These are phyloP conservation scores for Pterocles orientalis DNA, from an alignment of 2,113 vertebrate genomes.

Conservation along the genomic window DNA sequence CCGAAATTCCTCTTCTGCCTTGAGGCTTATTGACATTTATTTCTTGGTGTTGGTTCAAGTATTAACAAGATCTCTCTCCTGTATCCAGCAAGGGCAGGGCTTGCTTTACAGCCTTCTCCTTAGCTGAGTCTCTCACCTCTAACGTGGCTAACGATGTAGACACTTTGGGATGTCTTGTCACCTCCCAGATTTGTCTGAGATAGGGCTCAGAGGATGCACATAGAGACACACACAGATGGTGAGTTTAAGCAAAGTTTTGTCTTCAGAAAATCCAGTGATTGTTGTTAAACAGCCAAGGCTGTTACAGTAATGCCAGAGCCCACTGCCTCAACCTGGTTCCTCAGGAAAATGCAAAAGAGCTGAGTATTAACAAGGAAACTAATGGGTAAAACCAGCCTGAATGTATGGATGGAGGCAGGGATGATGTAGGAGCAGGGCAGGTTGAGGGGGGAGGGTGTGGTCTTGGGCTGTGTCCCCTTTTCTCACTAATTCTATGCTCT, in stretches of 20 bases:
- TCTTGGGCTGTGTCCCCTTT: background rate
- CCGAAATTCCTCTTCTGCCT: background rate
- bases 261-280: background rate
- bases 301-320: background rate
- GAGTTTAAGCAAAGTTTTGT: background rate
- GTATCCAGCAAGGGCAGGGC: background rate
- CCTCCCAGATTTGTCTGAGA: background rate
- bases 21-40: background rate
- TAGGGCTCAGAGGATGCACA: background rate
- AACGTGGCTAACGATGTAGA: background rate
- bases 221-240: background rate
- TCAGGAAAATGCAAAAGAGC: background rate
- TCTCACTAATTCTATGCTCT: background rate
- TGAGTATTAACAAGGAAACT: background rate
- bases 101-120: background rate
- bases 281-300: background rate
- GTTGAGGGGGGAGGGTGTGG: background rate
- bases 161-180: background rate
- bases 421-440: background rate
- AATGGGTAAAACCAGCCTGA: background rate
- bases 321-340: background rate
- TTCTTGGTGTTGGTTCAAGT: background rate
- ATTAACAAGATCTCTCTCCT: background rate
- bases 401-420: fast-evolving
- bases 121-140: background rate